phyloP scores from a whole-genome alignment of 2,888 invertebrate genomes.

The Epirrhoe alternata region DNA sequence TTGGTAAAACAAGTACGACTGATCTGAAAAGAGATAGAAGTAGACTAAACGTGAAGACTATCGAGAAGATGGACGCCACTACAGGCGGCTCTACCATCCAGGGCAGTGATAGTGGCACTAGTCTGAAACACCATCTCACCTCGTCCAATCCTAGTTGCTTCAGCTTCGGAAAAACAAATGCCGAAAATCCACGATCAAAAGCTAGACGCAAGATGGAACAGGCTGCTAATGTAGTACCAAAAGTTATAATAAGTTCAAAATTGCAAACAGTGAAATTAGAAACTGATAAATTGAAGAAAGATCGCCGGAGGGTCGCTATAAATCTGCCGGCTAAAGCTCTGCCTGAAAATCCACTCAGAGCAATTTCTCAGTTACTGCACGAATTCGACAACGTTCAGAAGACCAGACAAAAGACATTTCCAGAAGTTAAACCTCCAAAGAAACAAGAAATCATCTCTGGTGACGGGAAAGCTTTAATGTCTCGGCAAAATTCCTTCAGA shows the following conservation, averaged over 20 bases:
- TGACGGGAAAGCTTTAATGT: constrained; percentile 47
- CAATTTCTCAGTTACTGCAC: constrained; percentile 73
- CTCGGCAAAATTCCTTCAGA: constrained; percentile 49
- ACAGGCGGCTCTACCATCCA: constrained; percentile 51
- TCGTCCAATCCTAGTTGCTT: constrained; percentile 63
- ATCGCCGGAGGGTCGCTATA: constrained; percentile 47
- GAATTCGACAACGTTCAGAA: constrained; percentile 73
- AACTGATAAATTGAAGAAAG: constrained; percentile 54
- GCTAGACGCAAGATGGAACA: constrained; percentile 43
- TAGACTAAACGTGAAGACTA: constrained; percentile 34
- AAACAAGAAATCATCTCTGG: constrained; percentile 51
- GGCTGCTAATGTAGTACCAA: constrained; percentile 56
- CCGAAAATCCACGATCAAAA: constrained; percentile 31
- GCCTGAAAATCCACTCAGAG: constrained; percentile 69
- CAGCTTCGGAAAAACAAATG: constrained; percentile 58
- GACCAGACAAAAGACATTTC: constrained; percentile 53
- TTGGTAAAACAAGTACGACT: constrained; percentile 49
- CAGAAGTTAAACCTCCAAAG: constrained; percentile 53
- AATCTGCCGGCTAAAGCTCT: constrained; percentile 47
- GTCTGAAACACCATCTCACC: constrained; percentile 62
- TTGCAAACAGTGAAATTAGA: constrained; percentile 51
- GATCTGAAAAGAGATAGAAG: constrained; percentile 45
- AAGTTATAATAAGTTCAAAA: constrained; percentile 70
- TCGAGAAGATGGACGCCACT: constrained; percentile 38
- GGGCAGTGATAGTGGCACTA: constrained; percentile 69